Percentiles rank a stretch among this genome's conserved stretches.
Conservation (phyloP, 2,797 vertebrate genomes). For the Thalassophryne amazonica region DNA sequence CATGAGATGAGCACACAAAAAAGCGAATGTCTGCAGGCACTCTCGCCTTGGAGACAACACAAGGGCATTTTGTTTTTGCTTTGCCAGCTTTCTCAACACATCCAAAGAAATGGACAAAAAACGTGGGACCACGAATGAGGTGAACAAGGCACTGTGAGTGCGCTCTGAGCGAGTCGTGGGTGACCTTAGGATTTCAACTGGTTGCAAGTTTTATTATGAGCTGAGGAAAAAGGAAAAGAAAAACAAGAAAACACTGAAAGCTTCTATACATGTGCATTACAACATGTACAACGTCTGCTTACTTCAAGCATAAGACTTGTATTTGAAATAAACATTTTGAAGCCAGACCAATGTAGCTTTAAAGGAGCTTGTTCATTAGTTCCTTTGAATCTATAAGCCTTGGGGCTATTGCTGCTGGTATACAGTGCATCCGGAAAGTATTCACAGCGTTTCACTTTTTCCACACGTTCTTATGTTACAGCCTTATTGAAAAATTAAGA, state of each 20-base stretch:
- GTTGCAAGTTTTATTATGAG: not conserved
- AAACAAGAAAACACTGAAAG: not conserved
- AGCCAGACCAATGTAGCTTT: too few relatives aligned
- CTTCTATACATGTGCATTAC: not conserved
- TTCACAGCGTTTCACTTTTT: too few relatives aligned
- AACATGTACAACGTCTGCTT: too few relatives aligned
- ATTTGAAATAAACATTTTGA: too few relatives aligned
- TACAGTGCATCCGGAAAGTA: too few relatives aligned
- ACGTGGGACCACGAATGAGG: slow-evolving; percentile 21
- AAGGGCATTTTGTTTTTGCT: slow-evolving; percentile 73
- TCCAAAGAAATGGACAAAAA: slow-evolving; percentile 39
- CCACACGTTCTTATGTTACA: too few relatives aligned
- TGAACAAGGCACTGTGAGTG: slow-evolving; percentile 33
- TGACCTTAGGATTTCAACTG: slow-evolving; percentile 39
- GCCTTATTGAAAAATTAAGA: too few relatives aligned
- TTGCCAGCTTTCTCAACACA: slow-evolving; percentile 45
- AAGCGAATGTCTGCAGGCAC: slow-evolving; percentile 48
- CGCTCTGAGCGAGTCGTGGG: slow-evolving; percentile 10
- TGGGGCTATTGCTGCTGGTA: too few relatives aligned
- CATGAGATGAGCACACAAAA: slow-evolving; percentile 30
- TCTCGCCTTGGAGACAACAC: slow-evolving; percentile 62
- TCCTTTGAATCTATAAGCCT: too few relatives aligned
- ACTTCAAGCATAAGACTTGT: too few relatives aligned
- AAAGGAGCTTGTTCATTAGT: too few relatives aligned
- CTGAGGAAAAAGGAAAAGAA: not conserved